Percentiles rank a stretch among this genome's conserved stretches.
Evolutionary conservation across 2,113 vertebrate genomes (phyloP).

Genomic region (Cephalopterus ornatus): DNA sequence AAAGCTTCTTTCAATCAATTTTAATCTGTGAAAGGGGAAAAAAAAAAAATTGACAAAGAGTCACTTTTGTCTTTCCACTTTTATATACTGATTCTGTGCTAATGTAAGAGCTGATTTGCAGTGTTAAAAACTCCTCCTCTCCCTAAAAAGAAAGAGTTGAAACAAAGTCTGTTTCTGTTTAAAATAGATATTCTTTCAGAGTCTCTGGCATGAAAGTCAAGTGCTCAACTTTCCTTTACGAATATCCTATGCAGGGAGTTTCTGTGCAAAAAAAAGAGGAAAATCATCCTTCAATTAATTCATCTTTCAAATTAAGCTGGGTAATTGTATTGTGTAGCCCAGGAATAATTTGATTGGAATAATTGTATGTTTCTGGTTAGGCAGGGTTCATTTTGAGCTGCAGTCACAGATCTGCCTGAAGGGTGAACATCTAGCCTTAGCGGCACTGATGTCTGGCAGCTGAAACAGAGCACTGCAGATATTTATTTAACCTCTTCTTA

Average conservation of each 20-base stretch:
- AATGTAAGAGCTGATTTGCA: background rate
- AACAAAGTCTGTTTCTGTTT: background rate
- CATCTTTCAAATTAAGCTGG: slow-evolving; percentile 22
- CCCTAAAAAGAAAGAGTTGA: background rate
- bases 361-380: slow-evolving; percentile 41
- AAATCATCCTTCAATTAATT: slow-evolving; percentile 52
- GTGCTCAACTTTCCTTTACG: background rate
- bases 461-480: background rate
- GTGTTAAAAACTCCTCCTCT: background rate
- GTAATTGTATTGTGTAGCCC: slow-evolving; percentile 43
- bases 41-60: background rate
- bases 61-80: background rate
- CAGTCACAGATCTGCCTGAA: slow-evolving; percentile 27
- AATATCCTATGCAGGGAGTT: background rate
- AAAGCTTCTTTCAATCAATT: background rate
- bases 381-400: slow-evolving; percentile 22
- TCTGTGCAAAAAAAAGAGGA: background rate
- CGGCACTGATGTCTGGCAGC: background rate
- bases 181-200: background rate
- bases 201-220: background rate
- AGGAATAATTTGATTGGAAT: slow-evolving; percentile 39
- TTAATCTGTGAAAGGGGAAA: background rate
- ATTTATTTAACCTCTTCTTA: background rate
- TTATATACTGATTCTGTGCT: background rate
- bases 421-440: background rate